Percentiles rank a stretch among this genome's conserved stretches.
Evolutionary conservation across 1,140 invertebrate genomes (phyloP).

Genomic region (Sinella curviseta): DNA sequence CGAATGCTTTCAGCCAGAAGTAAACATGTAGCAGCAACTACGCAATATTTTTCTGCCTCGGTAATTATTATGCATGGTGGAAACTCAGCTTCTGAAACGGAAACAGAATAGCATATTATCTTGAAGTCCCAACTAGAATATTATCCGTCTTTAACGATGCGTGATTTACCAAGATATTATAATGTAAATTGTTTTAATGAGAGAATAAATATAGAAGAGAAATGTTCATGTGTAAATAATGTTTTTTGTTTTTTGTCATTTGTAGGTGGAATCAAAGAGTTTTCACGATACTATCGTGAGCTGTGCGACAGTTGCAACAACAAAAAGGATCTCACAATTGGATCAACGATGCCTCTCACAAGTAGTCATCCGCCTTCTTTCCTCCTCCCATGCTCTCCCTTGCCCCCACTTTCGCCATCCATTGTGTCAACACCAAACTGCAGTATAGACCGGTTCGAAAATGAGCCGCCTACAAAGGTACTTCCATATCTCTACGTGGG

Average conservation of each 20-base stretch:
- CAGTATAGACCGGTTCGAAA: constrained; percentile 44
- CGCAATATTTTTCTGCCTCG: too few species aligned
- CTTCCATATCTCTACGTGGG: constrained; percentile 85
- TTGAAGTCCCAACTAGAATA: too few species aligned
- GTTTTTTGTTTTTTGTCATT: constrained; percentile 49
- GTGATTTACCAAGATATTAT: too few species aligned
- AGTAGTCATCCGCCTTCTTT: constrained; percentile 28
- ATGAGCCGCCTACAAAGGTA: constrained; percentile 64
- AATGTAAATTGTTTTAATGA: background rate
- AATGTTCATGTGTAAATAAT: background rate
- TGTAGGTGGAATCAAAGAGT: constrained; percentile 71
- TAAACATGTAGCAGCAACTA: too few species aligned
- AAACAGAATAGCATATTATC: too few species aligned
- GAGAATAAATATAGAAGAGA: background rate
- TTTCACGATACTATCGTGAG: constrained; percentile 65
- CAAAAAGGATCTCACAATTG: constrained; percentile 45
- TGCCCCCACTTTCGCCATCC: constrained; percentile 54
- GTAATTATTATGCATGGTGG: too few species aligned
- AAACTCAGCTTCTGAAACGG: too few species aligned
- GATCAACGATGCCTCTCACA: constrained; percentile 37
- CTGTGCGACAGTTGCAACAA: constrained; percentile 59
- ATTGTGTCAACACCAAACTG: constrained; percentile 47
- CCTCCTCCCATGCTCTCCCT: constrained; percentile 38
- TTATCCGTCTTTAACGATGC: too few species aligned
- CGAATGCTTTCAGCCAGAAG: too few species aligned